These are phyloP conservation scores for Rallus crepitans DNA, from an alignment of 2,797 vertebrate genomes.

Conservation along the genomic window DNA sequence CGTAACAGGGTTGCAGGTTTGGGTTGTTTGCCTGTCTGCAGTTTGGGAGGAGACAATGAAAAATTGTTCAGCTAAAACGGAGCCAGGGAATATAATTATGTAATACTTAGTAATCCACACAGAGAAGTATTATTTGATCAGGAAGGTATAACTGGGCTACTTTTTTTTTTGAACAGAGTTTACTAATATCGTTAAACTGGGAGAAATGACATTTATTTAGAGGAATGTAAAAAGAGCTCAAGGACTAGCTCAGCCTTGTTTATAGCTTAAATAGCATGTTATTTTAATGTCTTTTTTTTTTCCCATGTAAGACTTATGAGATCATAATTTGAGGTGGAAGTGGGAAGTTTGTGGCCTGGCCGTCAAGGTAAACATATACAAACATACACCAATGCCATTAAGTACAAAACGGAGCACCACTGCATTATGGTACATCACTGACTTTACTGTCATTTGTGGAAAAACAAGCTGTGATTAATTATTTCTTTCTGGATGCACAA, in stretches of 20 bases:
- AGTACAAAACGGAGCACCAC: background rate
- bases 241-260: conserved; percentile 3
- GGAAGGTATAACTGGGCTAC: conserved; percentile 55
- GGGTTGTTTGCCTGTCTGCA: background rate
- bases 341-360: background rate
- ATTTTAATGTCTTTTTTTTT: background rate
- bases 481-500: background rate
- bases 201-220: conserved; percentile 53
- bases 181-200: conserved; percentile 53
- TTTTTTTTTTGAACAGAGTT: conserved; percentile 30
- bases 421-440: background rate
- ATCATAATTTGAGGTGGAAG: conserved; percentile 16
- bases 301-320: background rate
- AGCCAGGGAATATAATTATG: conserved; percentile 49
- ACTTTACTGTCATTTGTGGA: background rate
- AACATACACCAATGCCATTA: background rate
- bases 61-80: conserved; percentile 4
- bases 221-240: conserved; percentile 29
- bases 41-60: conserved; percentile 24
- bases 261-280: background rate
- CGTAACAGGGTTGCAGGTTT: background rate
- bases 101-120: conserved; percentile 29
- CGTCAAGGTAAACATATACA: background rate
- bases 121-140: conserved; percentile 65
- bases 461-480: conserved; percentile 19